phyloP scores from a whole-genome alignment of 1,140 invertebrate species.

The Aphaenogaster rudis region DNA sequence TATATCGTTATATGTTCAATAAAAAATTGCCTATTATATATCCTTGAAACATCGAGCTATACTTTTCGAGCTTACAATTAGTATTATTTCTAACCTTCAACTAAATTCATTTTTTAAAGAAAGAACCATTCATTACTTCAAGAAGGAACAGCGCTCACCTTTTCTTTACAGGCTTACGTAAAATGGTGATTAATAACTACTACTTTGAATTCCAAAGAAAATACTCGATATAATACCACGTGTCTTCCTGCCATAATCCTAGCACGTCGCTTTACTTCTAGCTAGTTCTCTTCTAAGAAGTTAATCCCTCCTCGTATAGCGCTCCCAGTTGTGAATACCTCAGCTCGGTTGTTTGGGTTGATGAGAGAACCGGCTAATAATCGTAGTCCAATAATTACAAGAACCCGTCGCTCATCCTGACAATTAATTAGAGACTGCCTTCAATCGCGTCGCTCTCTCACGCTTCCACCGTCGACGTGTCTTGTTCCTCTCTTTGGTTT shows the following conservation, averaged over 20 bases:
- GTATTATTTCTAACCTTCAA: not conserved
- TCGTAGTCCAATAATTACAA: conserved; percentile 45
- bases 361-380: conserved; percentile 59
- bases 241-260: conserved; percentile 17
- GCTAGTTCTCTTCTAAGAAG: conserved; percentile 34
- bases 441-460: conserved; percentile 57
- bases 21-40: not conserved
- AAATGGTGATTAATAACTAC: conserved; percentile 36
- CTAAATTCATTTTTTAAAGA: not conserved
- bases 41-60: not conserved
- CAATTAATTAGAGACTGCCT: conserved; percentile 56
- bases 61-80: not conserved
- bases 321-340: conserved; percentile 24
- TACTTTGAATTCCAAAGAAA: not conserved
- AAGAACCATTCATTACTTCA: not conserved
- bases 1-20: not conserved
- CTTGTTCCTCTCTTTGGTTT: conserved; percentile 29
- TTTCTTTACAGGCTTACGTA: conserved; percentile 7
- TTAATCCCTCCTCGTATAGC: conserved; percentile 47
- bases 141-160: not conserved
- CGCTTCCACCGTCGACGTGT: conserved; percentile 22
- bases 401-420: conserved; percentile 45
- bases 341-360: conserved; percentile 31
- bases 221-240: conserved; percentile 10
- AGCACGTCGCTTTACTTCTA: not conserved